A percentile compares a stretch with the other conserved stretches of the same genome.
phyloP scores from a whole-genome alignment of 1,140 invertebrate genomes.

The Bursaphelenchus mucronatus region DNA sequence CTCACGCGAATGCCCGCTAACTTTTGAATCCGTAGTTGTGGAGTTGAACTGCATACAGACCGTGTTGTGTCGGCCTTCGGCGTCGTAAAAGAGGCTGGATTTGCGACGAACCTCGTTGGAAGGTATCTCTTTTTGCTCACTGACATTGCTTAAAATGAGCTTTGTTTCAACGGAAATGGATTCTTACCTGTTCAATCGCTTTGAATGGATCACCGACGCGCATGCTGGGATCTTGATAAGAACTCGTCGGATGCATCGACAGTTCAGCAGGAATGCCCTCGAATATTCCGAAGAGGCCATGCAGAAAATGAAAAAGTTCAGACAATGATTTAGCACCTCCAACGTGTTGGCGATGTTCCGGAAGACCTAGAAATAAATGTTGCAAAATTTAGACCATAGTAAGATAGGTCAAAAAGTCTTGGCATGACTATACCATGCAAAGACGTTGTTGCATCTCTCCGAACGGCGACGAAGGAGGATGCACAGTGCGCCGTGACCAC shows the following conservation, averaged over 20 bases:
- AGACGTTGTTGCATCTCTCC: no score
- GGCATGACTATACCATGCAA: no score
- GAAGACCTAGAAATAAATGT: slow-evolving; percentile 51
- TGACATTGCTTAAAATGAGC: no score
- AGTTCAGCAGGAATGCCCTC: slow-evolving; percentile 50
- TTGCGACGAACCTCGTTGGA: slow-evolving; percentile 3
- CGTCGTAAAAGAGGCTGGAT: slow-evolving; percentile 26
- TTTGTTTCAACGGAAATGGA: no score
- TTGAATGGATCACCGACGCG: slow-evolving; percentile 32
- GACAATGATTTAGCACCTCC: slow-evolving; percentile 50
- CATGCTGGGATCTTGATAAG: slow-evolving; percentile 32
- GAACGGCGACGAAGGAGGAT: no score
- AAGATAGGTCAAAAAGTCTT: no score
- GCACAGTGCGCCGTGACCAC: no score
- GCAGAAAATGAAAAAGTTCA: slow-evolving; percentile 60
- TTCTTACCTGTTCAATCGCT: slow-evolving; percentile 42
- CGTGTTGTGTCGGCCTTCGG: slow-evolving; percentile 26
- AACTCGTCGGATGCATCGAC: slow-evolving; percentile 34
- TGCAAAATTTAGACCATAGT: no score
- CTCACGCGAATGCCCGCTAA: not conserved
- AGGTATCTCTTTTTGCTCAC: no score
- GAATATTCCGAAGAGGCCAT: slow-evolving; percentile 48
- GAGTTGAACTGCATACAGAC: slow-evolving; percentile 20
- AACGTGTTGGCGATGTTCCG: slow-evolving; percentile 54
- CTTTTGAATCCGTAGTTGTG: not conserved